Base-by-base conservation (phyloP, 2,113 vertebrate species). In the Xenus cinereus region DNA sequence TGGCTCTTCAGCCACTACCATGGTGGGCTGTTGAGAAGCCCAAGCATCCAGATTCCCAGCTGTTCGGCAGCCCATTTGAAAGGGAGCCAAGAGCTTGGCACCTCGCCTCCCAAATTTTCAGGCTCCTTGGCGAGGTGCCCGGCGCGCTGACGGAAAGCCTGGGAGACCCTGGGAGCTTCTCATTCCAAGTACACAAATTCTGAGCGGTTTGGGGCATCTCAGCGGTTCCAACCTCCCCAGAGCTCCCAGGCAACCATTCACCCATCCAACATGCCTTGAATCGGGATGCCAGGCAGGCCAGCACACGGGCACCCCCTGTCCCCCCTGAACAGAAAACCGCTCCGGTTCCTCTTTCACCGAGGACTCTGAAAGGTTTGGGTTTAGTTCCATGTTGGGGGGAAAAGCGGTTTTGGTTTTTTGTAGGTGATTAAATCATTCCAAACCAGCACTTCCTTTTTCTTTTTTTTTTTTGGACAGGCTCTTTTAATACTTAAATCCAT, bases 31-130 rank as follows among this genome's bases (percentile, higher is more conserved):
- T 14, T 81, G 93, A 91, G 91, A 92, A 96, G 93, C 74, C 93
- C 93, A 84, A 82, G 95, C 93, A 95, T 93, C 95, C 95, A 96
- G 93, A 91, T 95, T 92, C 94, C 96, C 96, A 97, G 95, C 95
- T 97, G 95, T 96, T 96, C 93, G 75, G 91, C 95, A 96, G 94
- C 95, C 96, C 96, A 95, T 95, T 68, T 95, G 95, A 95, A 67
- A 90, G 60, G 39, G 56, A 93, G 95, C 96, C 94, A 96, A 91
- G 92, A 89, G 86, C 95, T 95, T 97, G 95, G 91, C 96, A 97
- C 90, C 66, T 81, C 1, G 84, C 95, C 92, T 93, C 90, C 95
- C 96, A 91, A 95, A 91, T 93, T 96, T 93, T 84, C 95, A 96
- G 97, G 95, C 94, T 91, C 88, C 95, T 95, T 95, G 94, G 97